phyloP scores from a whole-genome alignment of 23 tunicate species.

The Ascidia mentula region DNA sequence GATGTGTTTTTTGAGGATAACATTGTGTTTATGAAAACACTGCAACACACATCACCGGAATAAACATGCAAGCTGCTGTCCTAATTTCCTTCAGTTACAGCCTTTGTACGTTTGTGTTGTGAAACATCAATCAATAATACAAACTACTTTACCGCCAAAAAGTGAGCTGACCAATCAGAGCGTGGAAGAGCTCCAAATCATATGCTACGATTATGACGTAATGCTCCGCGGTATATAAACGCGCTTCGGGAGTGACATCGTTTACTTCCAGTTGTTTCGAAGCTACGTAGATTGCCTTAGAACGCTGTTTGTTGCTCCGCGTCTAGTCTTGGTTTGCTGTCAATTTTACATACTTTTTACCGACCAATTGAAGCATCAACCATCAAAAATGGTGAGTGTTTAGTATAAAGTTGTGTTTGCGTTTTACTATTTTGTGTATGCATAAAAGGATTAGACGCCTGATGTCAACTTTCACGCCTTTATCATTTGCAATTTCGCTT shows the following conservation, averaged over 20 bases:
- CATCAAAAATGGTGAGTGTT: constrained; percentile 1
- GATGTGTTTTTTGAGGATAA: no score
- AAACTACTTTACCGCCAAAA: no score
- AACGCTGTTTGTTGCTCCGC: background rate
- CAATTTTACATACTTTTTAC: background rate
- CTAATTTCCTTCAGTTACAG: no score
- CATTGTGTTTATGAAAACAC: no score
- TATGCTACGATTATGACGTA: background rate
- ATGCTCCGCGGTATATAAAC: background rate
- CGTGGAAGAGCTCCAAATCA: background rate
- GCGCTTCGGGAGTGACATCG: background rate
- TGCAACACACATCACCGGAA: no score
- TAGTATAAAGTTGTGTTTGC: background rate
- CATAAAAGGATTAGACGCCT: background rate
- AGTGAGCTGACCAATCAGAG: background rate
- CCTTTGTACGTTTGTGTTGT: no score
- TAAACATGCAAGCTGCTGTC: no score
- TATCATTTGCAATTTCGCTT: no score
- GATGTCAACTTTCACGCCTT: no score
- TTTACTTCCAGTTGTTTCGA: background rate
- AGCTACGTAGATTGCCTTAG: background rate
- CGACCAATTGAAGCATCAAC: constrained; percentile 2
- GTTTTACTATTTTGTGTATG: background rate
- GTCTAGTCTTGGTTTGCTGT: background rate
- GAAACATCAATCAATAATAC: no score